These are phyloP conservation scores for Proterorhinus semilunaris DNA, from an alignment of 2,113 vertebrate genomes.

Conservation along the genomic window DNA sequence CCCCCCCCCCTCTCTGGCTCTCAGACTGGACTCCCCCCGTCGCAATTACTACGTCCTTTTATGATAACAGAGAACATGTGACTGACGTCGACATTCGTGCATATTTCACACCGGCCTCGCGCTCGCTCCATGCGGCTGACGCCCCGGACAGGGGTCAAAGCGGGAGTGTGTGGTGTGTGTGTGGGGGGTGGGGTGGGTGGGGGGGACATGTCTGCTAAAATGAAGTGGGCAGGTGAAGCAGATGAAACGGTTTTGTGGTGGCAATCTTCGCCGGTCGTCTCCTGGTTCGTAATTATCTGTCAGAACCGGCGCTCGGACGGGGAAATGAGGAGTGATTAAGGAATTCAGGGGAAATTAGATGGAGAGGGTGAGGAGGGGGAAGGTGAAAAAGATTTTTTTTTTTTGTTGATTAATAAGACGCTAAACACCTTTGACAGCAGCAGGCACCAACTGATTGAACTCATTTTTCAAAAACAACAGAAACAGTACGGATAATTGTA, in stretches of 20 bases:
- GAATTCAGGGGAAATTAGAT: conserved; percentile 23
- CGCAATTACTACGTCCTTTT: not conserved
- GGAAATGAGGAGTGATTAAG: conserved; percentile 52
- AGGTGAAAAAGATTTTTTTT: not conserved
- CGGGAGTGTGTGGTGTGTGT: conserved; percentile 82
- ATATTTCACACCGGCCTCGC: not conserved
- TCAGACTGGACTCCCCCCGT: not conserved
- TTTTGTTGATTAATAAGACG: too few species aligned
- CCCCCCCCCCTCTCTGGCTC: not conserved
- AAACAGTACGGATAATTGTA: too few species aligned
- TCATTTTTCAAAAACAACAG: too few species aligned
- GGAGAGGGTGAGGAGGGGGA: not conserved
- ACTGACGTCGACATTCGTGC: not conserved
- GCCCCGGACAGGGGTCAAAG: conserved; percentile 82
- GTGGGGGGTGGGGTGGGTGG: conserved; percentile 87
- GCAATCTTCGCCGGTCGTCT: conserved; percentile 85
- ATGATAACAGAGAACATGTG: not conserved
- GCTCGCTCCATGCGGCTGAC: not conserved
- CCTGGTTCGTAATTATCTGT: conserved; percentile 85
- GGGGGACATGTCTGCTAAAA: conserved; percentile 89
- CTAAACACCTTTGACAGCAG: too few species aligned
- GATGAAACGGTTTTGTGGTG: conserved; percentile 95
- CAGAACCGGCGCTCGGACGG: conserved; percentile 59
- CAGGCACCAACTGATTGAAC: too few species aligned
- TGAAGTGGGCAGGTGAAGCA: conserved; percentile 97